Conservation (phyloP, 2,797 vertebrate species). For the Molossus molossus region DNA sequence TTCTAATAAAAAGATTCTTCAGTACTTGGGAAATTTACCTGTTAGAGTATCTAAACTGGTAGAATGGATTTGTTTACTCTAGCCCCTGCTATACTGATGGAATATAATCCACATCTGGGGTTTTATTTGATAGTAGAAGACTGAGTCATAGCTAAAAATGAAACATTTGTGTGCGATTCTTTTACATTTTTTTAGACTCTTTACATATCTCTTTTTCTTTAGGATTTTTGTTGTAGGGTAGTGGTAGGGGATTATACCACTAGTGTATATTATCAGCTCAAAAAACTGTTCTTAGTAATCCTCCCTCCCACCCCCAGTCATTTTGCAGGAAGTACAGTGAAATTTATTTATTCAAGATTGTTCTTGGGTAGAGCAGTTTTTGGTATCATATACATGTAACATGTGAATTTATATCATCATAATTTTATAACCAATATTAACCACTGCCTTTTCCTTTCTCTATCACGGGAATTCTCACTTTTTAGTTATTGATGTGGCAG, state of each 20-base stretch:
- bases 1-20: background rate
- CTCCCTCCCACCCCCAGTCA: accelerated
- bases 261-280: background rate
- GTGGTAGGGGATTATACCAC: background rate
- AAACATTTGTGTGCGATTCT: background rate
- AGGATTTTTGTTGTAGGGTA: background rate
- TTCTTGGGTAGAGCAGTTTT: background rate
- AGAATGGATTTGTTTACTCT: background rate
- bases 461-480: background rate
- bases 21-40: background rate
- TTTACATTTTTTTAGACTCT: background rate
- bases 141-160: background rate
- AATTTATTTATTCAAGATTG: background rate
- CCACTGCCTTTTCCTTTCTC: background rate
- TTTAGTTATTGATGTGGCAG: background rate
- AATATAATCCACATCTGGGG: background rate
- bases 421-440: background rate
- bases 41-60: background rate
- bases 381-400: background rate
- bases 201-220: background rate
- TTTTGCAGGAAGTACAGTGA: background rate
- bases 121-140: background rate
- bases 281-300: background rate
- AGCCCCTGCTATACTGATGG: background rate
- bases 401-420: background rate